These are phyloP conservation scores for Hyles vespertilio DNA, from an alignment of 1,140 invertebrate genomes.

Conservation along the genomic window DNA sequence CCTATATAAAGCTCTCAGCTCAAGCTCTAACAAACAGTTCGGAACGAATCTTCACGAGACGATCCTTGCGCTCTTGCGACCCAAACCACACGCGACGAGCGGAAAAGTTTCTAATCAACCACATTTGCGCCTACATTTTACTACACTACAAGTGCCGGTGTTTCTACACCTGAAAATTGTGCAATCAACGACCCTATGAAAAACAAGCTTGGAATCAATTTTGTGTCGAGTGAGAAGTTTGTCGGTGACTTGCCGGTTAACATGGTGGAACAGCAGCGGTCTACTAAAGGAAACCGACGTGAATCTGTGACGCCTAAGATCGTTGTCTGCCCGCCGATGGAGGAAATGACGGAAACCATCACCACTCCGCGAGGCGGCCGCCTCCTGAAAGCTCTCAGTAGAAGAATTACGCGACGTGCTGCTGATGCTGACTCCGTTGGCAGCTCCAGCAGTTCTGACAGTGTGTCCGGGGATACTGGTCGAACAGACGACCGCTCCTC, in stretches of 20 bases:
- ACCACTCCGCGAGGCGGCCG: constrained; percentile 75
- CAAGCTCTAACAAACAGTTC: constrained; percentile 37
- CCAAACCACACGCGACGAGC: constrained; percentile 25
- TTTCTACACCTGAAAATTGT: constrained; percentile 31
- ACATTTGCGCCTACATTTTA: constrained; percentile 12
- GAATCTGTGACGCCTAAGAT: constrained; percentile 64
- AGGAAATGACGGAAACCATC: constrained; percentile 49
- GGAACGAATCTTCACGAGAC: constrained; percentile 29
- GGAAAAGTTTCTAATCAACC: constrained; percentile 46
- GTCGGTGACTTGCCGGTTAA: constrained; percentile 47
- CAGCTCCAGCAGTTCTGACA: constrained; percentile 77
- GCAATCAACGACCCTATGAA: constrained; percentile 53
- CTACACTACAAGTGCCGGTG: background rate
- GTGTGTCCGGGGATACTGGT: constrained; percentile 60
- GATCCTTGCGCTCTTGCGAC: constrained; percentile 25
- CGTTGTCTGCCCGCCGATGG: constrained; percentile 68
- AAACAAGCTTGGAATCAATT: constrained; percentile 54
- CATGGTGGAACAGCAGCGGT: constrained; percentile 31
- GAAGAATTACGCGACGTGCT: constrained; percentile 73
- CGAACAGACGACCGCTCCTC: constrained; percentile 64
- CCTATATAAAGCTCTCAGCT: constrained; percentile 37
- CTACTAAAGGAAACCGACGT: constrained; percentile 41
- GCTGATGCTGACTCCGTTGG: constrained; percentile 77
- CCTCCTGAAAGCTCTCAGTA: constrained; percentile 78
- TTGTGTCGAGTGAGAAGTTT: constrained; percentile 49